A percentile compares a stretch with the other conserved stretches of the same genome.
Evolutionary conservation across 2,888 invertebrate species (phyloP).

Genomic region (Chloroclystis v-ata): DNA sequence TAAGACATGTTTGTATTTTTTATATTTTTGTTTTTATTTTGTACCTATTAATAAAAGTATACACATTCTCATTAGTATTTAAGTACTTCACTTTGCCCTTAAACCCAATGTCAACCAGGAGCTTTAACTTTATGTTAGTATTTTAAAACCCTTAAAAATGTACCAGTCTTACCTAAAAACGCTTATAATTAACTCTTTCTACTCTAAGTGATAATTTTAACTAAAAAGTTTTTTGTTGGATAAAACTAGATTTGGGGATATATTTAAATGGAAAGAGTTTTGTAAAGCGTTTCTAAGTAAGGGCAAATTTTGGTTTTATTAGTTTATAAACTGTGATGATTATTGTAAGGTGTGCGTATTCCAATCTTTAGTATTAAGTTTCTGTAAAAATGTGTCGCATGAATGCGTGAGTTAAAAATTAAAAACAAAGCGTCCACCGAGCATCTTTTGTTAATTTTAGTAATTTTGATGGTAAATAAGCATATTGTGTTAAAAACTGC

Average conservation of each 20-base stretch:
- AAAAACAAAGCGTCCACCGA: constrained; percentile 43
- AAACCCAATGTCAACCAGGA: constrained; percentile 20
- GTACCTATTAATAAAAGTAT: background rate
- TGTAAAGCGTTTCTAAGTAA: constrained; percentile 8
- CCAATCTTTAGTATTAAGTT: constrained; percentile 22
- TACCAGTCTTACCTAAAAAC: background rate
- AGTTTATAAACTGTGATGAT: constrained; percentile 47
- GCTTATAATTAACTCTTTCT: background rate
- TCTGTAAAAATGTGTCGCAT: constrained; percentile 9
- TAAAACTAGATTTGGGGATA: no score
- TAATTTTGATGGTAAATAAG: constrained; percentile 29
- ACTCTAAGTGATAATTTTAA: no score
- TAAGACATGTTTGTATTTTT: background rate
- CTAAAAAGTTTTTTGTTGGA: no score
- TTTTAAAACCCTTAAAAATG: constrained; percentile 10
- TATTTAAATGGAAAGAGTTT: no score
- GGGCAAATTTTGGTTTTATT: constrained; percentile 29
- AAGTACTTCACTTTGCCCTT: constrained; percentile 22
- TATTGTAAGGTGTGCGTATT: constrained; percentile 35
- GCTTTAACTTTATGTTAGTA: constrained; percentile 27
- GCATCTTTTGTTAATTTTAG: constrained; percentile 25
- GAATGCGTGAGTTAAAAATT: constrained; percentile 9
- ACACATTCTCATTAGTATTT: constrained; percentile 15
- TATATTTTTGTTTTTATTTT: background rate
- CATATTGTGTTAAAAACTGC: constrained; percentile 24